Conservation (phyloP, 2,888 invertebrate genomes). For the Blomia tropicalis region DNA sequence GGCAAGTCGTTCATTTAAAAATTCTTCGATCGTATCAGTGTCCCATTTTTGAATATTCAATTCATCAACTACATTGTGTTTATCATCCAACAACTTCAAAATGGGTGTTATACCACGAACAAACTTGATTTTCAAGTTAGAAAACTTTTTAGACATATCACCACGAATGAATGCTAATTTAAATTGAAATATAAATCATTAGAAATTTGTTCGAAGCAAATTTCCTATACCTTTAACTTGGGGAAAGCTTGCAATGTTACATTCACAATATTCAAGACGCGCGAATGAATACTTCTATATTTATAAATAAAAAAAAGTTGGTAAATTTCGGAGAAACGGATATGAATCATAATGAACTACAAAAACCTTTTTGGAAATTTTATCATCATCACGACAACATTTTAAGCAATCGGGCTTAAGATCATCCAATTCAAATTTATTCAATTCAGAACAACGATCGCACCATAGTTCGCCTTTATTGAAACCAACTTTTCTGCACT, state of each 20-base stretch:
- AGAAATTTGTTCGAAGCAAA: not conserved
- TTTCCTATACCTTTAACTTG: constrained; percentile 61
- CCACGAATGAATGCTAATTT: constrained; percentile 77
- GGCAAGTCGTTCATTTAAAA: not conserved
- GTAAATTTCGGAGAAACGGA: not conserved
- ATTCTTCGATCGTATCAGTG: constrained; percentile 72
- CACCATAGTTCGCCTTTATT: constrained; percentile 69
- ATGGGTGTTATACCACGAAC: constrained; percentile 84
- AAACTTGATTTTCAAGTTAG: constrained; percentile 78
- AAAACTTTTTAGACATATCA: constrained; percentile 70
- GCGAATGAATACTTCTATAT: constrained; percentile 67
- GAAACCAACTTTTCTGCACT: constrained; percentile 69
- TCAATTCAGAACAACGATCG: constrained; percentile 68
- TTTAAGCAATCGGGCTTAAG: constrained; percentile 54
- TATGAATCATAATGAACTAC: constrained; percentile 37
- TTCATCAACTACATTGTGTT: constrained; percentile 58
- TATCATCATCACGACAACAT: constrained; percentile 50
- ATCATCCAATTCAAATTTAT: constrained; percentile 53
- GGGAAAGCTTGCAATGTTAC: constrained; percentile 93
- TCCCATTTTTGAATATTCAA: constrained; percentile 97
- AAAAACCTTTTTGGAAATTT: constrained; percentile 48
- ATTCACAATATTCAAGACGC: constrained; percentile 86
- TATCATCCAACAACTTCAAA: constrained; percentile 70
- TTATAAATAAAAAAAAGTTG: not conserved
- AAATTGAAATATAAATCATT: not conserved